Base-by-base conservation (phyloP, 2,797 vertebrate genomes). In the Cyclura pinguis region DNA sequence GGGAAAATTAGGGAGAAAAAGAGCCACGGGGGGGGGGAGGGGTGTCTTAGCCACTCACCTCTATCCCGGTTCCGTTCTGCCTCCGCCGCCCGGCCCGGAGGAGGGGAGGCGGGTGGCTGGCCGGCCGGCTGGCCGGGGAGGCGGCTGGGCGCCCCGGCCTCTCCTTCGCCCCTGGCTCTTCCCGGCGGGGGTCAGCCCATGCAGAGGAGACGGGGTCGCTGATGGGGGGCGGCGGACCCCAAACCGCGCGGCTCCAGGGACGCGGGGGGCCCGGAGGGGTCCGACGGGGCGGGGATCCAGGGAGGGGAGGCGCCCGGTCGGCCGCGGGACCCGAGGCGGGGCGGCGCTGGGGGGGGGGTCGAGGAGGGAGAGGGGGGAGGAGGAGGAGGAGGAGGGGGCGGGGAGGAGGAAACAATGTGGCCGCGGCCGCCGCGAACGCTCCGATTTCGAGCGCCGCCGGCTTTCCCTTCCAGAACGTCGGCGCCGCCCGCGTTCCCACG, bases 401-500 rank as follows among this genome's bases (percentile, higher is more conserved):
- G 64, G 86, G 78, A 77, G 89, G 93, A 91, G 94, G 93, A 92
- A 95, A 96, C 95, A 96, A 96, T 95, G 95, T 91, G 85, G 93
- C 92, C 88, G 90, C 92, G 55, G 94, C 92, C 67, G 69, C 88
- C 90, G 88, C 95, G 90, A 93, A 59, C 89, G 92, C 80, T 67
- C 62, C 24, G 8, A 6, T 1, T 9, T 1, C 24, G 24, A 67
- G 29, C 64, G 22, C 24, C 6, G 64, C 8, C 59, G 59, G 57
- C 67, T 69, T 32, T 32, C 29, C 27, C 27, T 67, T 29, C 9
- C 7, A 0, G 59, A 62, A 22, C 59, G 59, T 22, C 6, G 59
- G 59, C 59, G 59, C 59, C 59, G 18, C 59, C 59, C 18, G 59
- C 59, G 18, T 62, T 62, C 59, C 59, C 14, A 16, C 59, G 2